Evolutionary conservation across 1,140 invertebrate genomes (phyloP), one percentile per base, ranked within the genome.

Genomic region (Saxidomus purpurata): DNA sequence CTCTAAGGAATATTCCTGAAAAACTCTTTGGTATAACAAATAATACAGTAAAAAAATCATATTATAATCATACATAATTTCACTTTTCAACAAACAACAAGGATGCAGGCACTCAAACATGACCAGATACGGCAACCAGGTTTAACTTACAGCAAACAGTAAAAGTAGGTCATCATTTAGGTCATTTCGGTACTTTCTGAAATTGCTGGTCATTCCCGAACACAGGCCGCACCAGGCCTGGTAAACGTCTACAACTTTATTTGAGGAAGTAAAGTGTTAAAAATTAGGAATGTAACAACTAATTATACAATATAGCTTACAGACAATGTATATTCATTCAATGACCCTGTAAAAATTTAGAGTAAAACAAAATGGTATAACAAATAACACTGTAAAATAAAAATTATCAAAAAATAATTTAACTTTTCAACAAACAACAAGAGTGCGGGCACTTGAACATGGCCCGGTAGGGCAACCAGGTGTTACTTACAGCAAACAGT

Each of bases 161-260:
- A 97, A 97, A 34, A 98, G 95, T 89, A 97, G 97, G 93, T 98
- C 98, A 69, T 98, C 98, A 11, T 98, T 98, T 1, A 98, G 94
- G 96, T 98, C 98, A 93, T 98, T 97, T 94, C 98, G 98, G 40
- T 98, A 96, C 96, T 98, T 98, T 92, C 98, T 98, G 87, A 98
- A 96, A 94, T 97, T 98, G 89, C 97, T 97, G 34, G 98, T 96
- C 98, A 98, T 98, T 36, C 97, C 98, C 80, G 97, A 96, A 92
- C 98, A 98, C 0, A 98, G 98, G 9, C 98, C 98, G 93, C 98
- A 98, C 98, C 98, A 98, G 87, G 98, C 98, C 13, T 98, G 97
- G 95, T 98, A 98, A 1, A 90, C 25, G 34, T 89, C 87, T 61
- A 89, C 38, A 22, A 89, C 87, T 89, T 52, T 79, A 36, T 71